These are phyloP conservation scores for Xylocopa sonorina DNA, from an alignment of 1,140 invertebrate species.

Conservation along the genomic window DNA sequence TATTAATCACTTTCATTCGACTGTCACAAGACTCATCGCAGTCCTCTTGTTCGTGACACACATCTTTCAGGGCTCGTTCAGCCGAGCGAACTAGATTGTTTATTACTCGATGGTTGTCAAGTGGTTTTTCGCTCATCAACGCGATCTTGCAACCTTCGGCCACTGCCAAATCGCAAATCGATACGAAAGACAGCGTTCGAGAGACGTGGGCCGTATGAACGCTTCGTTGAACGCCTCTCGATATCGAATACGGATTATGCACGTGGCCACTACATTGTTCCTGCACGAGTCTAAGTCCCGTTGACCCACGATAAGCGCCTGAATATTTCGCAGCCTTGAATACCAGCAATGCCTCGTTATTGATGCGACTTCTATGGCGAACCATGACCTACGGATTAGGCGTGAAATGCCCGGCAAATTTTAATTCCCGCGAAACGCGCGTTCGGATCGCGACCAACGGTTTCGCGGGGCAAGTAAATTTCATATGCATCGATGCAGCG, in stretches of 20 bases:
- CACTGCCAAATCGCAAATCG: slow-evolving; percentile 59
- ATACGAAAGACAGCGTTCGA: slow-evolving; percentile 40
- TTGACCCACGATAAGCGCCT: not conserved
- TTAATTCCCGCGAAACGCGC: not conserved
- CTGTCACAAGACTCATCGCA: not conserved
- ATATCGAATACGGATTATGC: slow-evolving; percentile 64
- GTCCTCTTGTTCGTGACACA: not conserved
- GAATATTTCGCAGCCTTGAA: slow-evolving; percentile 22
- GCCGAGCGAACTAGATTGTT: slow-evolving; percentile 21
- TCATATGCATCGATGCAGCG: too few species aligned
- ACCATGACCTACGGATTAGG: too few species aligned
- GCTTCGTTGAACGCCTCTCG: slow-evolving; percentile 47
- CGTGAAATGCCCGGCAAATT: not conserved
- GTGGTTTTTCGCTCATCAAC: slow-evolving; percentile 7
- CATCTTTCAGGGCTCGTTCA: slow-evolving; percentile 5
- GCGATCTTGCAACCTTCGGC: slow-evolving; percentile 47
- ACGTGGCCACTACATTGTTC: not conserved
- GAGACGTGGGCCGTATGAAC: slow-evolving; percentile 39
- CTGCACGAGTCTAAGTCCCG: not conserved
- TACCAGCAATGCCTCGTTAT: slow-evolving; percentile 4
- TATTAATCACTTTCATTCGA: not conserved
- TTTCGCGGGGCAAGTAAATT: too few species aligned
- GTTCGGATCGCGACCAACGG: too few species aligned
- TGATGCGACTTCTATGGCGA: not conserved
- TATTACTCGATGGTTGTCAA: not conserved